These are phyloP conservation scores for Pherbina coryleti DNA, from an alignment of 2,888 invertebrate genomes.

Conservation along the genomic window DNA sequence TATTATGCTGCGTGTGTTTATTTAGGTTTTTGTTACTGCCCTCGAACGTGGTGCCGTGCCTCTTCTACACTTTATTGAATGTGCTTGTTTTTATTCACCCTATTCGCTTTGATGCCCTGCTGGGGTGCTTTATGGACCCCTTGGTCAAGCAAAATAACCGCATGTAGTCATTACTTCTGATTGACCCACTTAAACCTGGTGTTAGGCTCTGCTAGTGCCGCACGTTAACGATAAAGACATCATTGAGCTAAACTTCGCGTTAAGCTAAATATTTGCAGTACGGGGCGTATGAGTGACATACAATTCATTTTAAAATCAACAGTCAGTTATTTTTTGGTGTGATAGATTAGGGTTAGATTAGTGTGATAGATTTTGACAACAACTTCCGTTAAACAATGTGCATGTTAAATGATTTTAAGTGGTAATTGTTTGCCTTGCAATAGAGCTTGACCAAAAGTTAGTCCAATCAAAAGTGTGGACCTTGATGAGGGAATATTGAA, in stretches of 20 bases:
- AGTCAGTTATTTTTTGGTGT: neutral
- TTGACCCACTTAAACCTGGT: conserved; percentile 21
- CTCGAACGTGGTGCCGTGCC: neutral
- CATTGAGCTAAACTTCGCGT: neutral
- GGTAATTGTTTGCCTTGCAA: too few species aligned
- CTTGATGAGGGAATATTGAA: too few species aligned
- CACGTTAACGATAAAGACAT: conserved; percentile 50
- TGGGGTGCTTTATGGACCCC: neutral
- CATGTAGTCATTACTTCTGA: conserved; percentile 15
- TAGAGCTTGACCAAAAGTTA: too few species aligned
- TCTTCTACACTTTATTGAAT: neutral
- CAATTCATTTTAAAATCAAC: neutral
- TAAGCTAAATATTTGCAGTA: neutral
- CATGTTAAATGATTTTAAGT: too few species aligned
- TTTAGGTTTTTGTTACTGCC: neutral
- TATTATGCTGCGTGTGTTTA: neutral
- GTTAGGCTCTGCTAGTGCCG: neutral
- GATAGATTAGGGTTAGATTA: too few species aligned
- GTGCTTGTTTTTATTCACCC: too few species aligned
- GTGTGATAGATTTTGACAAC: too few species aligned
- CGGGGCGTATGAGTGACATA: conserved; percentile 27
- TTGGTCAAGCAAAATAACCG: neutral
- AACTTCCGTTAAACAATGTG: too few species aligned
- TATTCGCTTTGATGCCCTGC: too few species aligned
- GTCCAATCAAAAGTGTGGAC: too few species aligned